phyloP scores from a whole-genome alignment of 1,140 invertebrate species.

The Magallana angulata region DNA sequence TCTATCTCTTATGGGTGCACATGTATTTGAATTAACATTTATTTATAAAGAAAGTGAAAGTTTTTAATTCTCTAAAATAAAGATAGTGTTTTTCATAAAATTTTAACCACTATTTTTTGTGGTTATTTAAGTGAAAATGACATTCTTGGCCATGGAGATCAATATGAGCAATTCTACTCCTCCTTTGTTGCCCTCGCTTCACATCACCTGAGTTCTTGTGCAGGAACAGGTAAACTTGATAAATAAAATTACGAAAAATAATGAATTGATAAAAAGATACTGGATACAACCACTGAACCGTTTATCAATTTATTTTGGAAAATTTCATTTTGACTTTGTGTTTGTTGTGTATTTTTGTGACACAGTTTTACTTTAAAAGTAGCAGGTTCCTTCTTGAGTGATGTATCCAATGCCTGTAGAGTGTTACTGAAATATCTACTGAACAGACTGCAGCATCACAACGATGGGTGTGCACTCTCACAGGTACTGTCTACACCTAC shows the following conservation, averaged over 20 bases:
- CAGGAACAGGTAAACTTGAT: constrained; percentile 84
- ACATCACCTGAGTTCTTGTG: constrained; percentile 87
- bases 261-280: no score
- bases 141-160: constrained; percentile 86
- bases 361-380: constrained; percentile 79
- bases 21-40: no score
- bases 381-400: constrained; percentile 83
- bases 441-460: constrained; percentile 79
- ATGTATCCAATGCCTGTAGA: constrained; percentile 82
- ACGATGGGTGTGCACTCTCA: constrained; percentile 76
- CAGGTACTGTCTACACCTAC: constrained; percentile 65
- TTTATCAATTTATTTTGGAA: no score
- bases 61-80: no score
- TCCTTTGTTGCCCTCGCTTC: constrained; percentile 87
- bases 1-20: no score
- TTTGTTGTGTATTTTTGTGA: neutral
- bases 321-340: neutral
- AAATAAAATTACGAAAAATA: no score
- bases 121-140: constrained; percentile 85
- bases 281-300: no score
- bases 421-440: constrained; percentile 83
- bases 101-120: no score
- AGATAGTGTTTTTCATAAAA: no score
- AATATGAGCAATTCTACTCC: constrained; percentile 88
- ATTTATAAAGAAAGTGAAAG: no score